Evolutionary conservation across 2,797 vertebrate species (phyloP).

Genomic region (Lacerta agilis): DNA sequence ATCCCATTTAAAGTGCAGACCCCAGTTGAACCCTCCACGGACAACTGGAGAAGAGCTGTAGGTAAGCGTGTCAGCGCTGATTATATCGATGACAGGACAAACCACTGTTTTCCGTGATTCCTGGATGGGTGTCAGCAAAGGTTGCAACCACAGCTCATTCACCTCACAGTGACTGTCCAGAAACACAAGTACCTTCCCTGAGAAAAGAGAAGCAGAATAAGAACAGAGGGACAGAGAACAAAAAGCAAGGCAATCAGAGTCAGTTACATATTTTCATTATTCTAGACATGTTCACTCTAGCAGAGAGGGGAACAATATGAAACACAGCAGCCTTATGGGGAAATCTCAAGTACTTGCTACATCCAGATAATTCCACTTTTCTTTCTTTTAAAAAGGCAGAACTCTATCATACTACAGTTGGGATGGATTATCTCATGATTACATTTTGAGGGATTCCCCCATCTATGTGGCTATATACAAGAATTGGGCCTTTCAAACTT

Average conservation of each 20-base stretch:
- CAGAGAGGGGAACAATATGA: not conserved
- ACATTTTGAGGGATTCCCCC: not conserved
- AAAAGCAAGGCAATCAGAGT: too few relatives aligned
- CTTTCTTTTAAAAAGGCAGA: not conserved
- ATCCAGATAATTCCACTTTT: not conserved
- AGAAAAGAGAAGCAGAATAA: conserved; percentile 35
- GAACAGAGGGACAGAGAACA: not conserved
- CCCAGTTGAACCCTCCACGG: conserved; percentile 97
- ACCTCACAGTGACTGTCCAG: conserved; percentile 98
- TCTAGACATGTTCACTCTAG: not conserved
- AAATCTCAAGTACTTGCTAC: not conserved
- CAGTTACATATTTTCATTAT: not conserved
- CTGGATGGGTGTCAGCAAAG: conserved; percentile 84
- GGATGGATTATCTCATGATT: not conserved
- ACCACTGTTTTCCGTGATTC: conserved; percentile 85
- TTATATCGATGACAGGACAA: conserved; percentile 97
- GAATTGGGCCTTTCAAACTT: not conserved
- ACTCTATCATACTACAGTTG: not conserved
- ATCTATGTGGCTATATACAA: not conserved
- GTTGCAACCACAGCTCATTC: conserved; percentile 91
- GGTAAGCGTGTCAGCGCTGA: conserved; percentile 92
- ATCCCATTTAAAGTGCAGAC: conserved; percentile 98
- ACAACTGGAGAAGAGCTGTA: conserved; percentile 95
- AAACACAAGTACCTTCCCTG: conserved; percentile 94
- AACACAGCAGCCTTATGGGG: not conserved